Evolutionary conservation across 1,140 invertebrate genomes (phyloP).

Genomic region (Caenorhabditis inopinata): DNA sequence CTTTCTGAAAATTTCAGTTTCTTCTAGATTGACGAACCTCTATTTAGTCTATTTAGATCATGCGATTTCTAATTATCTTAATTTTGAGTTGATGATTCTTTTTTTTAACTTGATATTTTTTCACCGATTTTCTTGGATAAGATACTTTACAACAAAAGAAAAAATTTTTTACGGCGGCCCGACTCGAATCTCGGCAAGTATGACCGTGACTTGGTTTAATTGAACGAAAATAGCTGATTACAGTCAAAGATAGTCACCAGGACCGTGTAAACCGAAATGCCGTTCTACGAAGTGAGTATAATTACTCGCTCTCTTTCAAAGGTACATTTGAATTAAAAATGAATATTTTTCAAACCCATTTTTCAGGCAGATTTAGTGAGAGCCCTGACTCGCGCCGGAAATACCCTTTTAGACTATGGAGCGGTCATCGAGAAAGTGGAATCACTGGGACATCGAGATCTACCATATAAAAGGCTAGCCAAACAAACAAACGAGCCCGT

Average conservation of each 20-base stretch:
- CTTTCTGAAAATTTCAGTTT: no score
- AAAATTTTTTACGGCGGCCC: no score
- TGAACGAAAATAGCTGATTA: neutral
- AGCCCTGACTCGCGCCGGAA: conserved; percentile 55
- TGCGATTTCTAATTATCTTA: no score
- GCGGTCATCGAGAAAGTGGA: conserved; percentile 60
- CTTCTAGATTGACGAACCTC: no score
- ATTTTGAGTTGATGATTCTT: no score
- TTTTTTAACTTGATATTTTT: no score
- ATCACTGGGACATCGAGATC: conserved; percentile 60
- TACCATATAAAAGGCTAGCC: conserved; percentile 52
- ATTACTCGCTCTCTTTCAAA: conserved; percentile 59
- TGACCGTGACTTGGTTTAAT: no score
- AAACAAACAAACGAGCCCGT: conserved; percentile 59
- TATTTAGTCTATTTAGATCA: no score
- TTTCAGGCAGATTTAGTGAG: conserved; percentile 59
- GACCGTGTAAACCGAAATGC: conserved; percentile 46
- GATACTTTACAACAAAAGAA: no score
- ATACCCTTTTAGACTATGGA: conserved; percentile 56
- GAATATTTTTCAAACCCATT: neutral
- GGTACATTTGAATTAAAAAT: conserved; percentile 41
- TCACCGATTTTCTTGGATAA: no score
- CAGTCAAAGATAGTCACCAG: no score
- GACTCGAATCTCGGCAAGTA: no score
- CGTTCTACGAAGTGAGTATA: conserved; percentile 62